Base-by-base conservation (phyloP, 2,888 invertebrate species). In the Trilocha varians region DNA sequence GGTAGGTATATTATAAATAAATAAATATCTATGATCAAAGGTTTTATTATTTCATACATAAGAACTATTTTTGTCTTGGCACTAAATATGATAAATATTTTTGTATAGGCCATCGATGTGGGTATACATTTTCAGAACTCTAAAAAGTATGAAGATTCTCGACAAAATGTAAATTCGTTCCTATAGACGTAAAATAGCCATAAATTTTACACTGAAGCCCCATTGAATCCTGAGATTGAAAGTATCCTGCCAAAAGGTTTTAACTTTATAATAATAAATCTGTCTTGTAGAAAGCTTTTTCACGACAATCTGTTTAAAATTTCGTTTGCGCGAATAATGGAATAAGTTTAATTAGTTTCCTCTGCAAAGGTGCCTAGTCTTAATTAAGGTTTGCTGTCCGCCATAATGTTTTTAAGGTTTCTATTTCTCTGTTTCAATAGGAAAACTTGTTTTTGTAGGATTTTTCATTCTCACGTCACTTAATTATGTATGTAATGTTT, bases 321-420 rank as follows among this genome's bases (percentile, higher is more conserved):
- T 77, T 76, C 63, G 66, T 76, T 76, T 68, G 61, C 65, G 58
- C 59, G 64, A 74, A 74, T 78, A 79, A 78, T 78, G 75, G 70
- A 78, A 77, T 75, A 80, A 79, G 72, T 82, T 83, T 75, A 80
- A 80, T 80, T 80, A 77, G 78, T 76, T 78, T 70, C 64, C 60
- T 64, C 62, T 62, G 62, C 62, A 64, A 62, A 70, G 71, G 68
- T 72, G 65, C 62, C 72, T 76, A 70, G 70, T 67, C 73, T 74
- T 80, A 78, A 79, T 80, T 77, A 79, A 73, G 74, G 65, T 73
- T 74, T 67, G 73, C 70, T 70, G 68, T 70, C 60, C 59, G 50
- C 57, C 55, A 63, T 62, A 61, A 63, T 62, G 62, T 65, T 61
- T 25, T 4, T 58, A 58, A 66, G 57, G 62, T 59, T 56, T 58